Percentiles rank a stretch among this genome's conserved stretches.
phyloP scores from a whole-genome alignment of 2,888 invertebrate species.

The Meandrusa payeni region DNA sequence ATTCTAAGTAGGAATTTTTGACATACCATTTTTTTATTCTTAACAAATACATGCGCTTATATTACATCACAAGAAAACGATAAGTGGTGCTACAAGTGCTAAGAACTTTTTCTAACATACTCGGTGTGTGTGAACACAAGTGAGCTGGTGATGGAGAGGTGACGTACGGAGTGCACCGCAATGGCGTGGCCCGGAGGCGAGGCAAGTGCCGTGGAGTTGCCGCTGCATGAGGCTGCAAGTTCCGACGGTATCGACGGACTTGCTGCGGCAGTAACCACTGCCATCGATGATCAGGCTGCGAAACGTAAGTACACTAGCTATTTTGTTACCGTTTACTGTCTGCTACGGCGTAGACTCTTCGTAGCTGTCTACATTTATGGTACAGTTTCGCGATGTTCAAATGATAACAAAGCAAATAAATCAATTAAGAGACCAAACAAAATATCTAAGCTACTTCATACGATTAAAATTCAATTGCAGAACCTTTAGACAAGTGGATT shows the following conservation, averaged over 20 bases:
- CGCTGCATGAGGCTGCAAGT: conserved; percentile 43
- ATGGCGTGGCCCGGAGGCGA: conserved; percentile 75
- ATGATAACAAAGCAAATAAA: no score
- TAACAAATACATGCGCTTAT: no score
- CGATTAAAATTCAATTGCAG: no score
- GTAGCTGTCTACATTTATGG: no score
- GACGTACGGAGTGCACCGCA: conserved; percentile 34
- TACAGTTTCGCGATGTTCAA: no score
- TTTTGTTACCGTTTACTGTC: not conserved
- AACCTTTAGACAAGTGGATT: no score
- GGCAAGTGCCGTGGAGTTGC: conserved; percentile 59
- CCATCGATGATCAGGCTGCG: conserved; percentile 39
- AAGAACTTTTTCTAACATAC: no score
- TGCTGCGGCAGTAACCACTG: conserved; percentile 39
- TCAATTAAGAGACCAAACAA: no score
- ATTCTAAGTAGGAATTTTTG: no score
- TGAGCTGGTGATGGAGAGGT: conserved; percentile 32
- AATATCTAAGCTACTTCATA: no score
- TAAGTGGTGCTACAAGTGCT: no score
- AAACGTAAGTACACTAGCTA: conserved; percentile 42
- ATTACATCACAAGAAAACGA: not conserved
- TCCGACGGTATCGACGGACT: conserved; percentile 38
- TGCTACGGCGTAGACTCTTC: conserved; percentile 7
- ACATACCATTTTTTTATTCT: no score
- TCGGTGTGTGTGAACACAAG: not conserved